These are phyloP conservation scores for Brachyalestes nurse DNA, from an alignment of 2,797 vertebrate species.

Conservation along the genomic window DNA sequence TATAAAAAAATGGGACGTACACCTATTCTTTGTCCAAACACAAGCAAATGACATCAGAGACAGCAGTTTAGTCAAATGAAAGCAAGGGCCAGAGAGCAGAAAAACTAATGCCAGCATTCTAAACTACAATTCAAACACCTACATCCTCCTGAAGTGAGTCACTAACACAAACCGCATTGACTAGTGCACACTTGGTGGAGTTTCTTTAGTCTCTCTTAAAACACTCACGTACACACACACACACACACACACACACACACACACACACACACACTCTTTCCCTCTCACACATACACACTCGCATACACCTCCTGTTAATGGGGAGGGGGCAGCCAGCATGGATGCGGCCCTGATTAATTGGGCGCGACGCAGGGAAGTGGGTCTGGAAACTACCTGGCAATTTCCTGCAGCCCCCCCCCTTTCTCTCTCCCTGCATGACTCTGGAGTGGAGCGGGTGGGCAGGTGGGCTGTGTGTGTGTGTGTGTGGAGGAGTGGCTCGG, in stretches of 20 bases:
- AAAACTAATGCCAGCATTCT: neutral
- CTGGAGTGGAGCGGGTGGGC: constrained; percentile 78
- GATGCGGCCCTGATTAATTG: constrained; percentile 86
- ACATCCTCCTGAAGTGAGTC: neutral
- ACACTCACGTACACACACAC: neutral
- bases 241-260: constrained; percentile 18
- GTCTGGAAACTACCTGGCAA: constrained; percentile 86
- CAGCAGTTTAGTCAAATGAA: neutral
- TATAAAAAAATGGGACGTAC: neutral
- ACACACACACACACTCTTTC: constrained; percentile 17
- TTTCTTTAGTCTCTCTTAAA: constrained; percentile 34
- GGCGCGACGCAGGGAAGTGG: constrained; percentile 82
- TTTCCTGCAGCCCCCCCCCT: constrained; percentile 71
- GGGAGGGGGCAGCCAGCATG: constrained; percentile 77
- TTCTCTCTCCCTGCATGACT: constrained; percentile 61
- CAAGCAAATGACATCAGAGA: neutral
- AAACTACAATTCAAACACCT: neutral
- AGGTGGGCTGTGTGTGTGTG: constrained; percentile 78
- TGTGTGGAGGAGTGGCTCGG: constrained; percentile 70
- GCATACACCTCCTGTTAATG: constrained; percentile 58
- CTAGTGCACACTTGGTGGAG: constrained; percentile 14
- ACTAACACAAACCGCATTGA: constrained; percentile 21
- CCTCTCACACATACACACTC: neutral
- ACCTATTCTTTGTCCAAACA: neutral
- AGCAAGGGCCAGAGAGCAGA: neutral